Conservation (phyloP, 2,113 vertebrate genomes). For the Taxidea taxus region DNA sequence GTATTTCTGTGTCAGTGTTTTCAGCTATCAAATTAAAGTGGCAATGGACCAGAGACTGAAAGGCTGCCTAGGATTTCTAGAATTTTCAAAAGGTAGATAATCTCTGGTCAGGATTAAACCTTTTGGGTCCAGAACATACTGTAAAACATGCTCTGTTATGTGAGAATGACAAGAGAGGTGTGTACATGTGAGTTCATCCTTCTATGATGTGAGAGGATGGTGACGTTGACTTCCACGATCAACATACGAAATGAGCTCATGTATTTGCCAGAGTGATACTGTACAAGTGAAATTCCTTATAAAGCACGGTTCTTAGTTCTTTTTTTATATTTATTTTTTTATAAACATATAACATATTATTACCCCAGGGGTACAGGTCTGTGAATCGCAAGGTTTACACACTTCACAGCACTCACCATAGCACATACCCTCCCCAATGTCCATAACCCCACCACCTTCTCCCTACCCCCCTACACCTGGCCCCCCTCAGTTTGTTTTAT, state of each 20-base stretch:
- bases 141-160: background rate
- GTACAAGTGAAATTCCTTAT: background rate
- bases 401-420: too few relatives aligned
- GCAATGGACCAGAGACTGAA: background rate
- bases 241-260: background rate
- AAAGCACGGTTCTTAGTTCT: background rate
- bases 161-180: background rate
- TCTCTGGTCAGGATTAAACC: conserved; percentile 5
- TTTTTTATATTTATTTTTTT: too few relatives aligned
- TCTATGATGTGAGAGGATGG: background rate
- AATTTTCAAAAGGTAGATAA: conserved; percentile 11
- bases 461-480: too few relatives aligned
- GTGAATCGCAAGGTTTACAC: too few relatives aligned
- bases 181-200: background rate
- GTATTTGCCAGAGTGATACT: background rate
- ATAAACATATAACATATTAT: too few relatives aligned
- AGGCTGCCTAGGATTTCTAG: conserved; percentile 1
- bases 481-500: too few relatives aligned
- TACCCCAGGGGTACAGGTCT: too few relatives aligned
- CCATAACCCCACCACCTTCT: too few relatives aligned
- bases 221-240: background rate
- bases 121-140: background rate
- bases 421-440: too few relatives aligned
- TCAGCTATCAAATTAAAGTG: conserved; percentile 26
- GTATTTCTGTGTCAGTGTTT: conserved; percentile 19